These are phyloP conservation scores for Gopherus flavomarginatus DNA, from an alignment of 2,113 vertebrate species.

Conservation along the genomic window DNA sequence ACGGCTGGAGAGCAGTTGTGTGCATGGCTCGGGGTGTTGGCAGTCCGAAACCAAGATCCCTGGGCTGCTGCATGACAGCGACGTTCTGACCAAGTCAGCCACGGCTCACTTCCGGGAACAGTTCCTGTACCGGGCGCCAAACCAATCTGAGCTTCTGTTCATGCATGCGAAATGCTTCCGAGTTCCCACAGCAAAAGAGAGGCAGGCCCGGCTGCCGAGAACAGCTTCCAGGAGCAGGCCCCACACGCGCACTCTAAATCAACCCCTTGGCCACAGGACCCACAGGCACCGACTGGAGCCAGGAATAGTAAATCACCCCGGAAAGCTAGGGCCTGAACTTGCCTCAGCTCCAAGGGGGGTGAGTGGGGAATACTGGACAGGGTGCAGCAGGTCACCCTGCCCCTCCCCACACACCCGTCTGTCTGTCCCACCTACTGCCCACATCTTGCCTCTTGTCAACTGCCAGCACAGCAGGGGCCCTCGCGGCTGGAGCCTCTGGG, in stretches of 20 bases:
- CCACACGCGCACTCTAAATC: accelerated
- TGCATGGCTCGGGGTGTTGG: accelerated
- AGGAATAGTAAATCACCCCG: no score
- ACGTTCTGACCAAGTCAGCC: accelerated
- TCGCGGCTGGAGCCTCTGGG: no score
- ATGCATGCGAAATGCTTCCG: not conserved
- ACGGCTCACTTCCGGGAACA: not conserved
- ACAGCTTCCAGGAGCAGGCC: not conserved
- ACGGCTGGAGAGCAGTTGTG: not conserved
- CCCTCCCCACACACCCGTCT: no score
- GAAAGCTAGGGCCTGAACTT: no score
- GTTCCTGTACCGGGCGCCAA: not conserved
- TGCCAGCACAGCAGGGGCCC: no score
- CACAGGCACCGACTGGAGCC: accelerated
- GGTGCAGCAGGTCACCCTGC: no score
- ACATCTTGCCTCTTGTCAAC: not conserved
- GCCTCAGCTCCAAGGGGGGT: no score
- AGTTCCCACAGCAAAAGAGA: not conserved
- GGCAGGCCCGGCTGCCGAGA: not conserved
- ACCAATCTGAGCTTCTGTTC: not conserved
- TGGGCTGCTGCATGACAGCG: accelerated
- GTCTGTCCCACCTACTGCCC: no score
- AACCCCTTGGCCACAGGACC: not conserved
- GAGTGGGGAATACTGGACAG: no score
- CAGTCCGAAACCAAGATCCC: not conserved